These are phyloP conservation scores for Trileptium ribeirensis DNA, from an alignment of 2,888 invertebrate species.

Conservation along the genomic window DNA sequence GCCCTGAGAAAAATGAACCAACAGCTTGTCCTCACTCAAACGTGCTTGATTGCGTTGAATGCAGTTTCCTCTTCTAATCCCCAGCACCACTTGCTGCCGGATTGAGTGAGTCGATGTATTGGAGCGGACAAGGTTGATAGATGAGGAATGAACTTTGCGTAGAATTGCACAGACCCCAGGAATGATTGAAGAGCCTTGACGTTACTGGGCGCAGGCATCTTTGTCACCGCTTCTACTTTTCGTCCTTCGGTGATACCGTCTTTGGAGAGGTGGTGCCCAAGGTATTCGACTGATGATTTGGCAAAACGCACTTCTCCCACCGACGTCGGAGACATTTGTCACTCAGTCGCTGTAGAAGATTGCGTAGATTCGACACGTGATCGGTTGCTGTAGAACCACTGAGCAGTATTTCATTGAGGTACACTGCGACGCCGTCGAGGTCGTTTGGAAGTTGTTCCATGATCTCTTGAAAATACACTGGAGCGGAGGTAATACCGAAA, in stretches of 20 bases:
- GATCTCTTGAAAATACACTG: conserved; percentile 28
- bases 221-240: conserved; percentile 26
- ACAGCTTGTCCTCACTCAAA: too few relatives aligned
- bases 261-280: conserved; percentile 15
- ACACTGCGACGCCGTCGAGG: conserved; percentile 22
- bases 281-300: neutral
- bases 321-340: conserved; percentile 18
- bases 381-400: neutral
- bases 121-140: neutral
- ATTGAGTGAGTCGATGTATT: neutral
- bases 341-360: neutral
- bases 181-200: neutral
- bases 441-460: conserved; percentile 26
- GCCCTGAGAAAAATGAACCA: neutral
- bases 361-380: neutral
- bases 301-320: conserved; percentile 23
- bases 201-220: conserved; percentile 15
- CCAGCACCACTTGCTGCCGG: neutral
- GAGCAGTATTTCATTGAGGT: conserved; percentile 19
- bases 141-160: neutral
- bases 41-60: too few relatives aligned
- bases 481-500: conserved; percentile 20
- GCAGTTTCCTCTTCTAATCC: neutral
- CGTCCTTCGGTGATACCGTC: conserved; percentile 21
- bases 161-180: neutral